Percentiles rank a stretch among this genome's conserved stretches.
These are phyloP conservation scores for Coregonus clupeaformis DNA, from an alignment of 2,113 vertebrate genomes.

Conservation along the genomic window DNA sequence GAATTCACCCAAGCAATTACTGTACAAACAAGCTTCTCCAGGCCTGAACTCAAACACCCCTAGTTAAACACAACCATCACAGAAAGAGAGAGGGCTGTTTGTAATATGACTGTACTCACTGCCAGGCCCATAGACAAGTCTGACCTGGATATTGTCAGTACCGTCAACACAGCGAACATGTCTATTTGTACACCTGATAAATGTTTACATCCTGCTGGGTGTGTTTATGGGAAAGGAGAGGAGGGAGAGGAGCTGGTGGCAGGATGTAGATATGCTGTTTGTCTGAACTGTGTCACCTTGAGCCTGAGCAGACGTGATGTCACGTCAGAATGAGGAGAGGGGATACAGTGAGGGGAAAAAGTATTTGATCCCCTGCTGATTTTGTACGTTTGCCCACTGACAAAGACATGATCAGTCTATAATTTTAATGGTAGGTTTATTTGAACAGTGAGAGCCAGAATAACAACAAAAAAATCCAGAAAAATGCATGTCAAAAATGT, in stretches of 20 bases:
- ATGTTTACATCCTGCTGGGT: conserved; percentile 18
- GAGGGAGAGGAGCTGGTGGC: conserved; percentile 9
- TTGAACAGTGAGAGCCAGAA: no score
- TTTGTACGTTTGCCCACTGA: no score
- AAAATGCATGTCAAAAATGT: no score
- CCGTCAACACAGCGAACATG: conserved; percentile 15
- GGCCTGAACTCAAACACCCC: background rate
- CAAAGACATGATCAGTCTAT: no score
- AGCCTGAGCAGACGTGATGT: background rate
- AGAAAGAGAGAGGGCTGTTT: background rate
- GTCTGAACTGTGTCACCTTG: background rate
- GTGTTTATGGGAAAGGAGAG: background rate
- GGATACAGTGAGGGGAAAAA: no score
- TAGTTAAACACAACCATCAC: background rate
- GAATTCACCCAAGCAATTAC: background rate
- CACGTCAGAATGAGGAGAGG: background rate
- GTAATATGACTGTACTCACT: background rate
- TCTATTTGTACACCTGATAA: conserved; percentile 5
- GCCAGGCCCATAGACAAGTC: no score
- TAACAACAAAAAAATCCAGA: no score
- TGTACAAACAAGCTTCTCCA: conserved; percentile 3
- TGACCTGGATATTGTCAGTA: conserved; percentile 14
- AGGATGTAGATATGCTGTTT: background rate
- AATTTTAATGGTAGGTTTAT: no score
- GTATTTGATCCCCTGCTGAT: no score